phyloP scores from a whole-genome alignment of 1,140 invertebrate species.

The Eupristina koningsbergeri region DNA sequence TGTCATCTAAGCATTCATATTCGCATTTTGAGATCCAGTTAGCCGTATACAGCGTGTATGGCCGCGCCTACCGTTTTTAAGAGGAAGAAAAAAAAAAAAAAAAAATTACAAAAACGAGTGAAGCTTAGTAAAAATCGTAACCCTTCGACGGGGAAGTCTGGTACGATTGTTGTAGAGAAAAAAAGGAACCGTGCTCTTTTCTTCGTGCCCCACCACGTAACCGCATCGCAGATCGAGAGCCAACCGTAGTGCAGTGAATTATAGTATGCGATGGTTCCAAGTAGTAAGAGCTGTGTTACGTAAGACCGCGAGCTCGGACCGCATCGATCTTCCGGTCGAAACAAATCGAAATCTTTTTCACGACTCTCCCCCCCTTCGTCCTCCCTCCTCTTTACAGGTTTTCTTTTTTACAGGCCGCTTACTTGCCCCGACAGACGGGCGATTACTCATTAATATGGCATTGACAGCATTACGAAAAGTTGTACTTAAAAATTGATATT shows the following conservation, averaged over 20 bases:
- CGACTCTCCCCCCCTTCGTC: not conserved
- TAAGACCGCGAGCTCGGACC: constrained; percentile 23
- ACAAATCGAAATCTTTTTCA: not conserved
- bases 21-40: constrained; percentile 69
- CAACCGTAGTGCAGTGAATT: constrained; percentile 15
- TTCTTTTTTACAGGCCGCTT: not conserved
- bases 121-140: constrained; percentile 9
- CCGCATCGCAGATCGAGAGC: not conserved
- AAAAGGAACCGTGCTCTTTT: constrained; percentile 11
- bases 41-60: constrained; percentile 57
- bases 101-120: constrained; percentile 7
- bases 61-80: constrained; percentile 55
- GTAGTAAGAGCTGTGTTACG: constrained; percentile 38
- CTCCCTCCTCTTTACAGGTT: too few relatives aligned
- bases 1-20: constrained; percentile 53
- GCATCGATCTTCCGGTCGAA: constrained; percentile 28
- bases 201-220: not conserved
- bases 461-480: too few relatives aligned
- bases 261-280: constrained; percentile 22
- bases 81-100: constrained; percentile 19
- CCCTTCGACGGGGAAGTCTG: not conserved
- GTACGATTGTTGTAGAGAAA: not conserved
- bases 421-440: not conserved
- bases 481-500: too few relatives aligned
- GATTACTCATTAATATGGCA: too few relatives aligned